Percentiles rank a stretch among this genome's conserved stretches.
These are phyloP conservation scores for Hemiprocne comata DNA, from an alignment of 2,113 vertebrate genomes.

Conservation along the genomic window DNA sequence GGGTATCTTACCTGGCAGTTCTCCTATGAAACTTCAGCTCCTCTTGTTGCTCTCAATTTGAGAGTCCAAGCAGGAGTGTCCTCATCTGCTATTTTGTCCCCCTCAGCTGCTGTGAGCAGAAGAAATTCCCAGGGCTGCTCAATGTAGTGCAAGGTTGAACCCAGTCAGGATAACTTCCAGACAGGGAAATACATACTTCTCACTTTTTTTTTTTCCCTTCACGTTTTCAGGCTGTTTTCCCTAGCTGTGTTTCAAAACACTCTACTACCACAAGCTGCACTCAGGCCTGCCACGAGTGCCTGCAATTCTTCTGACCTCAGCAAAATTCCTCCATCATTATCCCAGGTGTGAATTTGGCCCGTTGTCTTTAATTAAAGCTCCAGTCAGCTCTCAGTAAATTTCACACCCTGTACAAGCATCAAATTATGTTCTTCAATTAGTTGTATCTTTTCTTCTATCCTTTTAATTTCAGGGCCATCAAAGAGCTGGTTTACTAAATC, in stretches of 20 bases:
- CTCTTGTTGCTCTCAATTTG: neutral
- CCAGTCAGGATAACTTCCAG: neutral
- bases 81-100: neutral
- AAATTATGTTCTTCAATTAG: constrained; percentile 71
- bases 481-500: constrained; percentile 80
- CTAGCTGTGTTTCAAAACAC: neutral
- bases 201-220: neutral
- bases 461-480: constrained; percentile 79
- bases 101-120: neutral
- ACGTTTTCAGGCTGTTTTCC: neutral
- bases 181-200: neutral
- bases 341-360: constrained; percentile 52
- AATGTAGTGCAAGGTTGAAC: neutral
- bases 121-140: neutral
- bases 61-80: neutral
- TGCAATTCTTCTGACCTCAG: constrained; percentile 31
- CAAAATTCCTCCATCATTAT: neutral
- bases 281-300: neutral
- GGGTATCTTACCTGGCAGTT: neutral
- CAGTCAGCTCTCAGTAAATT: constrained; percentile 52
- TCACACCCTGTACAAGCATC: constrained; percentile 61
- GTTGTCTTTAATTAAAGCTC: constrained; percentile 78
- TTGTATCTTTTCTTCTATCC: constrained; percentile 67
- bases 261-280: constrained; percentile 9
- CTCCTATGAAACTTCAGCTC: neutral